These are phyloP conservation scores for Chloroclystis v-ata DNA, from an alignment of 2,888 invertebrate species.

Conservation along the genomic window DNA sequence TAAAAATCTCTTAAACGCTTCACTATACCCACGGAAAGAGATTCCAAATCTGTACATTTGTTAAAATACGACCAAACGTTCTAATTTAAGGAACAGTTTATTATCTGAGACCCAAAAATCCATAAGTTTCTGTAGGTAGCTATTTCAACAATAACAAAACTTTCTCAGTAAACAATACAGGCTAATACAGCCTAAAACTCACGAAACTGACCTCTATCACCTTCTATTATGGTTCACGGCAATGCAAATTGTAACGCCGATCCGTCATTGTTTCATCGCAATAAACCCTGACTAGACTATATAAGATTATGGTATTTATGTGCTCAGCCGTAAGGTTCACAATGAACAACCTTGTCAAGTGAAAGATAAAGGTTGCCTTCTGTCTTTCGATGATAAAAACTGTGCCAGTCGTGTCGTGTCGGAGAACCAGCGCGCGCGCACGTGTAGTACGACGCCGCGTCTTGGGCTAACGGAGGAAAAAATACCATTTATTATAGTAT, in stretches of 20 bases:
- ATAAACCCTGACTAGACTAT: constrained; percentile 1
- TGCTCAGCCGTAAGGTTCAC: constrained; percentile 19
- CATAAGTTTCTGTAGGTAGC: constrained; percentile 6
- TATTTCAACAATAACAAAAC: constrained; percentile 8
- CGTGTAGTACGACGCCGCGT: background rate
- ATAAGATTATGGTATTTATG: constrained; percentile 24
- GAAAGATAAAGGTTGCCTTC: constrained; percentile 42
- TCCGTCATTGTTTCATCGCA: constrained; percentile 25
- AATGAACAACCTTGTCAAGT: constrained; percentile 40
- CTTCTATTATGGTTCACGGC: constrained; percentile 16
- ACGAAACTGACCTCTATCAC: constrained; percentile 19
- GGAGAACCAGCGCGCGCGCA: constrained; percentile 39
- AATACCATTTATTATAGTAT: no score
- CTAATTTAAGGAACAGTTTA: no score
- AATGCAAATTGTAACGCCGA: constrained; percentile 19
- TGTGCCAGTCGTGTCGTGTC: constrained; percentile 40
- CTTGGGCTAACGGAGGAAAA: background rate
- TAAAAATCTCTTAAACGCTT: no score
- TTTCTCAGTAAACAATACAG: constrained; percentile 15
- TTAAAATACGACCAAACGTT: no score
- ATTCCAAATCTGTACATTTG: no score
- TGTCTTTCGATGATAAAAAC: constrained; percentile 32
- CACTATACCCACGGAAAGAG: no score
- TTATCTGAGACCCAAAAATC: constrained; percentile 1
- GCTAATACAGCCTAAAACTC: constrained; percentile 9